Evolutionary conservation across 2,888 invertebrate genomes (phyloP), one percentile per base, ranked within the genome.

Genomic region (Archaeoteleia sp.): DNA sequence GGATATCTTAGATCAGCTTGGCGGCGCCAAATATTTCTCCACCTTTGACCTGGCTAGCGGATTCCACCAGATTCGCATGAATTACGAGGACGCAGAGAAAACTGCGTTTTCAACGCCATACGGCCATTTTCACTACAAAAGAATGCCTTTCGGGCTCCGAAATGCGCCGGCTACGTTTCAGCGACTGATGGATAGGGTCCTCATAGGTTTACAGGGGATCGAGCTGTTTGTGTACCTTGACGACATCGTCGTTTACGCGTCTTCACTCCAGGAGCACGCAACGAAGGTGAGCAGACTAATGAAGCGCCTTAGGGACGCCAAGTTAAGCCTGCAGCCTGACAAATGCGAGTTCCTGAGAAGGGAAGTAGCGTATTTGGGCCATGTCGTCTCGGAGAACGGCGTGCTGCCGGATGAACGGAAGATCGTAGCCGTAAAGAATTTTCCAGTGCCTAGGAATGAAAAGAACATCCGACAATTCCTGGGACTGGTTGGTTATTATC

Each of bases 101-200:
- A 74, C 67, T 1, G 71, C 74, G 2, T 76, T 76, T 29, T 57
- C 66, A 1, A 71, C 68, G 0, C 39, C 48, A 1, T 12, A 65
- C 2, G 71, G 71, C 1, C 75, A 77, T 35, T 78, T 62, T 14
- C 58, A 77, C 17, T 79, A 58, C 40, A 43, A 14, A 1, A n/a
- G 71, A 9, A 75, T 78, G 76, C 71, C 74, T 0, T 79, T 82
- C 70, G 80, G 79, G 0, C 45, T 81, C 3, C 70, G 65, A 30
- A 77, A 77, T 35, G 77, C 77, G 0, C 79, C 80, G 1, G 68
- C 75, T 1, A 79, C 79, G 0, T 82, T 81, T 57, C 76, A 77
- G 27, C 45, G 77, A 0, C 13, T 78, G 7, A 82, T 83, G 79
- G 74, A 82, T 37, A 27, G 20, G 4, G 32, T 43, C 1, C 7